Conservation (phyloP, 2,797 vertebrate species). For the Sparidentex hasta region DNA sequence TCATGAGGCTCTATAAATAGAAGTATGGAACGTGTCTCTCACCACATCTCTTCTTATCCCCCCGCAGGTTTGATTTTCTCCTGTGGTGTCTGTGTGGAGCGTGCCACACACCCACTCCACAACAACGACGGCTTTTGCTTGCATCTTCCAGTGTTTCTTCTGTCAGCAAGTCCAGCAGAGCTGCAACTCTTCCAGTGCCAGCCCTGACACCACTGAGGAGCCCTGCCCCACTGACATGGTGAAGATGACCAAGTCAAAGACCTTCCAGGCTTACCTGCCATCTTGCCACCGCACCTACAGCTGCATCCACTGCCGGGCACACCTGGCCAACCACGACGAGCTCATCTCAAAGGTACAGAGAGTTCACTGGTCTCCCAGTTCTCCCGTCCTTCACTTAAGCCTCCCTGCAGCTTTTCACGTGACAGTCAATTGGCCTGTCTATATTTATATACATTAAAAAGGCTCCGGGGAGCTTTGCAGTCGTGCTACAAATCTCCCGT, state of each 20-base stretch:
- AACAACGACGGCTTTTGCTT: slow-evolving; percentile 97
- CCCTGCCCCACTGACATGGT: slow-evolving; percentile 93
- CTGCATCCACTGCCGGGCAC: slow-evolving; percentile 99
- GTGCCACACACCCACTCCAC: slow-evolving; percentile 93
- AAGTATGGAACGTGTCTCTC: slow-evolving; percentile 23
- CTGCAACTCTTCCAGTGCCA: slow-evolving; percentile 91
- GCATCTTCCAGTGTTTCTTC: slow-evolving; percentile 96
- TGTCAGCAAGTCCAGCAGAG: slow-evolving; percentile 96
- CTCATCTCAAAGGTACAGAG: slow-evolving; percentile 96
- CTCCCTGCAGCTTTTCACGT: slow-evolving; percentile 1
- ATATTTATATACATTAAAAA: slow-evolving; percentile 9
- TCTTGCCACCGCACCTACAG: slow-evolving; percentile 97
- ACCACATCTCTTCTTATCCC: slow-evolving; percentile 22
- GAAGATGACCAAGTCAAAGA: slow-evolving; percentile 99
- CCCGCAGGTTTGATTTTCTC: slow-evolving; percentile 91
- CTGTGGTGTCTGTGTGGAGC: slow-evolving; percentile 92
- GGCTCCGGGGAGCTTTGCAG: slow-evolving; percentile 13
- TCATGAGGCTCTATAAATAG: slow-evolving; percentile 56
- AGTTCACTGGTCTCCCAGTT: not conserved
- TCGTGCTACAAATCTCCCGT: slow-evolving; percentile 11
- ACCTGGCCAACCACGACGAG: slow-evolving; percentile 98
- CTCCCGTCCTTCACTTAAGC: not conserved
- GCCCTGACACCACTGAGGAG: slow-evolving; percentile 91
- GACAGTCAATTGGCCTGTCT: slow-evolving; percentile 10
- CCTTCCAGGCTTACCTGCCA: slow-evolving; percentile 98